phyloP scores from a whole-genome alignment of 1,140 invertebrate species.

The Drosophila neocordata region DNA sequence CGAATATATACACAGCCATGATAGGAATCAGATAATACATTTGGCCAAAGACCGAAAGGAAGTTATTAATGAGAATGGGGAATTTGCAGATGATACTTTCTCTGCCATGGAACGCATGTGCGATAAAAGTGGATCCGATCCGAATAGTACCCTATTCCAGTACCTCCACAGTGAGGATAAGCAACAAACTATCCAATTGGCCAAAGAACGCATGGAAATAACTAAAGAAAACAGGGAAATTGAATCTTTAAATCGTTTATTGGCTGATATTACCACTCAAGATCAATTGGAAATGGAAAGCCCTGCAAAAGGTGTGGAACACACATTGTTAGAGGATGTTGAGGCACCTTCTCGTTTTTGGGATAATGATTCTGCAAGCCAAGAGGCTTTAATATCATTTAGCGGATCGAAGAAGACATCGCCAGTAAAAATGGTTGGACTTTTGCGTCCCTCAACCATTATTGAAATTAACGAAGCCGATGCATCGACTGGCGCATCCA shows the following conservation, averaged over 20 bases:
- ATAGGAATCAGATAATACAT: slow-evolving; percentile 59
- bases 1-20: slow-evolving; percentile 63
- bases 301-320: slow-evolving; percentile 61
- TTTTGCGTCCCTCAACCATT: slow-evolving; percentile 76
- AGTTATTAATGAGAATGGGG: neutral
- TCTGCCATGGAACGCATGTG: slow-evolving; percentile 73
- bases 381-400: neutral
- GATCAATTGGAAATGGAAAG: slow-evolving; percentile 54
- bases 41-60: slow-evolving; percentile 53
- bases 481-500: slow-evolving; percentile 2
- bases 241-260: slow-evolving; percentile 52
- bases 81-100: slow-evolving; percentile 63
- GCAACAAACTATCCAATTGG: neutral
- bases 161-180: slow-evolving; percentile 64
- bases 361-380: slow-evolving; percentile 53
- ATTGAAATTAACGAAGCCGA: slow-evolving; percentile 65
- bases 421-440: slow-evolving; percentile 76
- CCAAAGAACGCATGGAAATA: neutral
- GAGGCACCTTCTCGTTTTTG: slow-evolving; percentile 75
- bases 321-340: slow-evolving; percentile 74
- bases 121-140: slow-evolving; percentile 75
- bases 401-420: slow-evolving; percentile 42
- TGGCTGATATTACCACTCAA: slow-evolving; percentile 45
- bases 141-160: slow-evolving; percentile 73
- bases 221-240: slow-evolving; percentile 42